phyloP scores from a whole-genome alignment of 2,888 invertebrate species.

The Tyria jacobaeae region DNA sequence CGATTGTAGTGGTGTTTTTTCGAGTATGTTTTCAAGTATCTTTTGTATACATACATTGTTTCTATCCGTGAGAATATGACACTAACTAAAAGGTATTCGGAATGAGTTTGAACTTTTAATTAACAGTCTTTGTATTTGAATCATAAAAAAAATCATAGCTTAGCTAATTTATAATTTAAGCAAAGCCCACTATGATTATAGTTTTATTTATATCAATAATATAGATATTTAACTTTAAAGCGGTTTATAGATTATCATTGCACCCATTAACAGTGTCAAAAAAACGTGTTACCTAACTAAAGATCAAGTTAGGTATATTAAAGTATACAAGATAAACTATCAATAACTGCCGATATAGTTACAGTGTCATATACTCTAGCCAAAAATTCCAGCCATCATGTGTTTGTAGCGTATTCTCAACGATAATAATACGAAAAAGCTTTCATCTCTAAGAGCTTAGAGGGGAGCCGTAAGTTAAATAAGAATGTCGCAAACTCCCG shows the following conservation, averaged over 20 bases:
- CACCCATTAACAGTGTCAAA: too few species aligned
- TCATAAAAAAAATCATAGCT: too few species aligned
- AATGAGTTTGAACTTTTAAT: not conserved
- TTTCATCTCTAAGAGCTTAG: slow-evolving; percentile 56
- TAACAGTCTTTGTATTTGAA: too few species aligned
- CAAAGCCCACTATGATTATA: too few species aligned
- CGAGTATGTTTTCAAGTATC: slow-evolving; percentile 10
- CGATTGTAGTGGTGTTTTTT: not conserved
- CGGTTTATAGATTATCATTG: too few species aligned
- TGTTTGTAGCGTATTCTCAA: slow-evolving; percentile 4
- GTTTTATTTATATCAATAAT: too few species aligned
- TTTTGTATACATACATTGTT: not conserved
- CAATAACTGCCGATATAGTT: not conserved
- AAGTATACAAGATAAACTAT: too few species aligned
- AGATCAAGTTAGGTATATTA: too few species aligned
- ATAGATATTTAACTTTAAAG: too few species aligned
- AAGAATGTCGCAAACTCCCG: slow-evolving; percentile 66
- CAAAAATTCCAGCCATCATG: not conserved
- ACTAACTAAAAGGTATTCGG: not conserved
- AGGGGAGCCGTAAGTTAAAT: slow-evolving; percentile 58
- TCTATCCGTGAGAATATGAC: slow-evolving; percentile 4
- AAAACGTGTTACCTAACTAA: too few species aligned
- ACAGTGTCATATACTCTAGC: not conserved
- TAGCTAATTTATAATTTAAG: too few species aligned
- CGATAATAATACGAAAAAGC: slow-evolving; percentile 65